phyloP scores from a whole-genome alignment of 2,888 invertebrate species.

The Helicoverpa assulta region DNA sequence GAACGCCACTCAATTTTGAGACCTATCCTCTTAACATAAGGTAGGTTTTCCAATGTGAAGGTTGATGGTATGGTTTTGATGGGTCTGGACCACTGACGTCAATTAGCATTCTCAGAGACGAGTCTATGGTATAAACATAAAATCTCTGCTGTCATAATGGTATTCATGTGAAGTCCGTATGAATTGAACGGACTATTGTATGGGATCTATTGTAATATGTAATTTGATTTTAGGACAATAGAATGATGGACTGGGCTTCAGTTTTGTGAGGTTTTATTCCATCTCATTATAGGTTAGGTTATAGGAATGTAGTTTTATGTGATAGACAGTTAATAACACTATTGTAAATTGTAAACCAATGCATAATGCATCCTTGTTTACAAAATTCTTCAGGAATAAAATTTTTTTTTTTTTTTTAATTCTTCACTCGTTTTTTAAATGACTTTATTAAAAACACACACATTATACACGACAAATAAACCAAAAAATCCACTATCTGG shows the following conservation, averaged over 20 bases:
- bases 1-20: constrained; percentile 45
- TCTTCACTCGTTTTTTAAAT: no score
- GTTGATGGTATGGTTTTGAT: constrained; percentile 66
- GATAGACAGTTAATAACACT: neutral
- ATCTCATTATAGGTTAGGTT: constrained; percentile 3
- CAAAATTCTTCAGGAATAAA: no score
- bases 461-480: neutral
- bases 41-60: constrained; percentile 52
- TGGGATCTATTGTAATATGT: constrained; percentile 46
- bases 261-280: constrained; percentile 31
- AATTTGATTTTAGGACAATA: constrained; percentile 54
- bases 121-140: constrained; percentile 69
- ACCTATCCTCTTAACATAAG: constrained; percentile 48
- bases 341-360: no score
- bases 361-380: no score
- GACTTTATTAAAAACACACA: no score
- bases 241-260: constrained; percentile 11
- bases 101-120: constrained; percentile 78
- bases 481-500: neutral
- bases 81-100: constrained; percentile 70
- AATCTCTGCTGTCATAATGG: constrained; percentile 63
- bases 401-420: no score
- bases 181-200: constrained; percentile 34
- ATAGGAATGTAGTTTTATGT: neutral
- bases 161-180: constrained; percentile 58